A percentile compares a stretch with the other conserved stretches of the same genome.
phyloP scores from a whole-genome alignment of 2,888 invertebrate genomes.

The Nudaria mundana region DNA sequence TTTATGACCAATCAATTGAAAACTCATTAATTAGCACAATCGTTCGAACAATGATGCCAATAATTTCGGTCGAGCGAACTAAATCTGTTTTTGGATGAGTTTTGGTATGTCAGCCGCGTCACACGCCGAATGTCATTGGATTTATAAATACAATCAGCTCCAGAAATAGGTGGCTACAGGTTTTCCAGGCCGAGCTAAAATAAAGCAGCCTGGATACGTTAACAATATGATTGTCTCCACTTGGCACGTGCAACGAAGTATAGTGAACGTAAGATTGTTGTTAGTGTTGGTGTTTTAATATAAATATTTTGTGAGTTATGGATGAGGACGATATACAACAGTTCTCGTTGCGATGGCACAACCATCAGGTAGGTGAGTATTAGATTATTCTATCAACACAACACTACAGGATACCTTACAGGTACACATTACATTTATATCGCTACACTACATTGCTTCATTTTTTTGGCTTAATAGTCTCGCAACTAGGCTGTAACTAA shows the following conservation, averaged over 20 bases:
- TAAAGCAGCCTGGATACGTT: slow-evolving; percentile 80
- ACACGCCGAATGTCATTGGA: slow-evolving; percentile 80
- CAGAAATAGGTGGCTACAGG: slow-evolving; percentile 82
- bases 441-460: slow-evolving; percentile 16
- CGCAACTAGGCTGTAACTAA: no score
- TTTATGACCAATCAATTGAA: no score
- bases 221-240: slow-evolving; percentile 78
- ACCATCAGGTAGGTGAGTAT: slow-evolving; percentile 86
- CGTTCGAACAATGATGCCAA: slow-evolving; percentile 74
- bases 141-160: slow-evolving; percentile 82
- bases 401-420: slow-evolving; percentile 44
- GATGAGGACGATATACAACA: slow-evolving; percentile 86
- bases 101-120: slow-evolving; percentile 79
- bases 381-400: slow-evolving; percentile 53
- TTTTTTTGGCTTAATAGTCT: slow-evolving; percentile 27
- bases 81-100: slow-evolving; percentile 81
- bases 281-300: slow-evolving; percentile 53
- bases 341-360: slow-evolving; percentile 93
- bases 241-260: slow-evolving; percentile 52
- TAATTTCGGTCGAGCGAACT: slow-evolving; percentile 67
- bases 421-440: slow-evolving; percentile 33
- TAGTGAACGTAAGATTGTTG: slow-evolving; percentile 57
- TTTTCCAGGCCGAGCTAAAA: slow-evolving; percentile 82
- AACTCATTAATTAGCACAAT: slow-evolving; percentile 54
- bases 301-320: slow-evolving; percentile 53